phyloP scores from a whole-genome alignment of 1,140 invertebrate species.

The Akabosia matsudoensis region DNA sequence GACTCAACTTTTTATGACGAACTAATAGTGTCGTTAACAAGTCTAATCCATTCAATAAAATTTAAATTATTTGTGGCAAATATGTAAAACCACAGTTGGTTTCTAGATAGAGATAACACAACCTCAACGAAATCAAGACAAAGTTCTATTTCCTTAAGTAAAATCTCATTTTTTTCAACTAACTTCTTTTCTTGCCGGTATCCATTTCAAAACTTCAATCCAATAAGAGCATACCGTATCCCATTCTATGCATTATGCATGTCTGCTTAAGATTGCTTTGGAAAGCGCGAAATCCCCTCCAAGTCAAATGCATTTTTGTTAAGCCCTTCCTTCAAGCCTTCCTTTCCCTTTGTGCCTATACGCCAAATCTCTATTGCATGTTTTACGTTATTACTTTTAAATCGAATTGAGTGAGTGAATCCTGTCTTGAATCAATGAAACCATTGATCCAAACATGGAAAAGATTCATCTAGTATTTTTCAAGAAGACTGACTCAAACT shows the following conservation, averaged over 20 bases:
- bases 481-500: no score
- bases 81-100: not conserved
- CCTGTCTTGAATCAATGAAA: not conserved
- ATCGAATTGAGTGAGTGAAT: conserved; percentile 10
- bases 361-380: not conserved
- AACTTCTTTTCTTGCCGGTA: not conserved
- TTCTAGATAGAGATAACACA: not conserved
- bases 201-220: not conserved
- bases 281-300: no score
- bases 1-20: not conserved
- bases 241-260: not conserved
- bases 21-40: not conserved
- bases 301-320: conserved; percentile 30
- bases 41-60: not conserved
- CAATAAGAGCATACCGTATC: not conserved
- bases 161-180: not conserved
- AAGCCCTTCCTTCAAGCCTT: conserved; percentile 39
- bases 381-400: not conserved
- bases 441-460: not conserved
- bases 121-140: not conserved
- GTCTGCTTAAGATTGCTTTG: not conserved
- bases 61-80: not conserved
- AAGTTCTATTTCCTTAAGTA: not conserved
- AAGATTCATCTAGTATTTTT: not conserved
- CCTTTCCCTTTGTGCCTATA: conserved; percentile 27